Conservation (phyloP, 1,140 invertebrate species). For the Formica exsecta region DNA sequence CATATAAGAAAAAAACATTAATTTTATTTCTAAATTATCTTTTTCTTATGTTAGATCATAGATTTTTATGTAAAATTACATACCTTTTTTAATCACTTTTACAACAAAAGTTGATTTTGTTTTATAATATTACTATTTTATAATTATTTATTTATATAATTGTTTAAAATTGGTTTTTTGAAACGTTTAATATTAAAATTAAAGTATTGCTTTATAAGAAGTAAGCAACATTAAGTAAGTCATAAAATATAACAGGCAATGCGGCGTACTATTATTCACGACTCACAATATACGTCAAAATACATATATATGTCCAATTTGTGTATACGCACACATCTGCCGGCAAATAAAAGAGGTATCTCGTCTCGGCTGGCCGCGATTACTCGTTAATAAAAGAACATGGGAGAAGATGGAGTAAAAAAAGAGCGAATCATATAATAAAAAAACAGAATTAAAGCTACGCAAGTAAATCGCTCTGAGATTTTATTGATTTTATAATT, state of each 20-base stretch:
- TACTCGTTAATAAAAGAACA: constrained; percentile 64
- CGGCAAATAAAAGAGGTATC: constrained; percentile 38
- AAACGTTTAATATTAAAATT: background rate
- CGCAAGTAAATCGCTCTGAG: background rate
- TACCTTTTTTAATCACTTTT: too few relatives aligned
- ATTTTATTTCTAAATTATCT: too few relatives aligned
- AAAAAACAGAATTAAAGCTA: constrained; percentile 51
- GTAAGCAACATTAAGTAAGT: background rate
- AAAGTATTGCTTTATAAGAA: background rate
- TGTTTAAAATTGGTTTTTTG: background rate
- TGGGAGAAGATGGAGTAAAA: constrained; percentile 42
- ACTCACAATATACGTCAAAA: background rate
- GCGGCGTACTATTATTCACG: background rate
- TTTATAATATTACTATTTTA: background rate
- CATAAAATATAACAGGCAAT: background rate
- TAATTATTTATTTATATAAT: background rate
- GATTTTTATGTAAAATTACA: too few relatives aligned
- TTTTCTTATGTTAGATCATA: too few relatives aligned
- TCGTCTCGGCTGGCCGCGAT: constrained; percentile 38
- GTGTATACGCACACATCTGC: background rate
- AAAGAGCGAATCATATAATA: constrained; percentile 30
- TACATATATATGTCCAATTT: background rate
- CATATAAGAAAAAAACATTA: too few relatives aligned
- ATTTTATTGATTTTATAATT: constrained; percentile 68
- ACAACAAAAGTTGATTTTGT: background rate